A percentile compares a stretch with the other conserved stretches of the same genome.
phyloP scores from a whole-genome alignment of 2,113 vertebrate species.

The Rostratula benghalensis region DNA sequence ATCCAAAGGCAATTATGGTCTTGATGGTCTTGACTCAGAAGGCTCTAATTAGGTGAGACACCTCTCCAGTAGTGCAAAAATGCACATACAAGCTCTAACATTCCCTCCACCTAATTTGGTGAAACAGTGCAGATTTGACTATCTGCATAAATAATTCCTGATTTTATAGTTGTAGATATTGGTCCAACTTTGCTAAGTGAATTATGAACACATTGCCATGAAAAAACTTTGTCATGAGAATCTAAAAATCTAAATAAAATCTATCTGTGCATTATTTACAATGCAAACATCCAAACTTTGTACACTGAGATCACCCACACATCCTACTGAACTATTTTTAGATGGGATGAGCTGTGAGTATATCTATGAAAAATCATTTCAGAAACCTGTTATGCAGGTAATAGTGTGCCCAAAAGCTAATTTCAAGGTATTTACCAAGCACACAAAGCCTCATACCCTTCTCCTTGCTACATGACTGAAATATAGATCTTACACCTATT shows the following conservation, averaged over 20 bases:
- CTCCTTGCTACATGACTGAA: not conserved
- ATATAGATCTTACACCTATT: not conserved
- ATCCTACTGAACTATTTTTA: not conserved
- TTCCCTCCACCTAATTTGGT: not conserved
- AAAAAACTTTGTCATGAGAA: not conserved
- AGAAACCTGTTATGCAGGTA: not conserved
- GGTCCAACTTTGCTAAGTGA: not conserved
- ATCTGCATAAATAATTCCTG: not conserved
- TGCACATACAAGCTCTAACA: not conserved
- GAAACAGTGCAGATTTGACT: not conserved
- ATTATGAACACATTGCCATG: not conserved
- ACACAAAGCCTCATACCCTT: not conserved
- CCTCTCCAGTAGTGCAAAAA: not conserved
- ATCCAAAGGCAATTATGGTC: not conserved
- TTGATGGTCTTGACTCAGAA: not conserved
- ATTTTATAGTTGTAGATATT: not conserved
- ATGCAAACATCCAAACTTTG: not conserved
- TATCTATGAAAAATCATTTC: not conserved
- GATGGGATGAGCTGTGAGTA: not conserved
- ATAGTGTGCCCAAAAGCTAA: not conserved
- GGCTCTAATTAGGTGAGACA: not conserved
- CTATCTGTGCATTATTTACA: not conserved
- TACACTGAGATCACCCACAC: not conserved
- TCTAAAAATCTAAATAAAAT: not conserved
- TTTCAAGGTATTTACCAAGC: conserved; percentile 14